Percentiles rank a stretch among this genome's conserved stretches.
These are phyloP conservation scores for Ctenicera cuprea DNA, from an alignment of 2,888 invertebrate species.

Conservation along the genomic window DNA sequence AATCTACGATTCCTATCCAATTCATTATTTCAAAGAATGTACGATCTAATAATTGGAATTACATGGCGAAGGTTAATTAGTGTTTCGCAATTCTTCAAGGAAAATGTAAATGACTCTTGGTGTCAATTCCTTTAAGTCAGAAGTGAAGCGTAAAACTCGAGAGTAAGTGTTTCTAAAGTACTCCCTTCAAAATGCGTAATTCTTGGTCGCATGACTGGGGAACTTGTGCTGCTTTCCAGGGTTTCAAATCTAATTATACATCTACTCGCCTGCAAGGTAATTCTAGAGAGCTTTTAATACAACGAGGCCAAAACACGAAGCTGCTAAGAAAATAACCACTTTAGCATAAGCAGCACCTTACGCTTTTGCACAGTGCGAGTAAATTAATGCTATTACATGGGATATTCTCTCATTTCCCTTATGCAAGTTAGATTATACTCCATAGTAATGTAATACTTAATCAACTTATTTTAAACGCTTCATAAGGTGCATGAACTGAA, in stretches of 20 bases:
- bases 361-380: constrained; percentile 44
- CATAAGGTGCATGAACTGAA: background rate
- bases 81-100: background rate
- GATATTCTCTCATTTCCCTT: constrained; percentile 47
- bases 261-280: constrained; percentile 52
- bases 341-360: constrained; percentile 50
- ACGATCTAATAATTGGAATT: background rate
- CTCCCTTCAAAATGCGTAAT: constrained; percentile 47
- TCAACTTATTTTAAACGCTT: constrained; percentile 26
- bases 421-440: constrained; percentile 34
- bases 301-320: constrained; percentile 51
- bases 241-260: constrained; percentile 53
- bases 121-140: constrained; percentile 32
- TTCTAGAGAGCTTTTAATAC: constrained; percentile 53
- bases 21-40: too few relatives aligned
- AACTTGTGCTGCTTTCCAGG: constrained; percentile 45
- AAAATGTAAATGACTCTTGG: constrained; percentile 25
- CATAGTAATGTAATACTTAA: constrained; percentile 22
- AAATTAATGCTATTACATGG: constrained; percentile 51
- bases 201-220: constrained; percentile 50
- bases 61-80: background rate
- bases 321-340: constrained; percentile 52
- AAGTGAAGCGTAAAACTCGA: constrained; percentile 29
- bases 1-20: too few relatives aligned
- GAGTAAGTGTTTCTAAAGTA: constrained; percentile 42